phyloP scores from a whole-genome alignment of 2,888 invertebrate genomes.

The Lacanobia wlatinum region DNA sequence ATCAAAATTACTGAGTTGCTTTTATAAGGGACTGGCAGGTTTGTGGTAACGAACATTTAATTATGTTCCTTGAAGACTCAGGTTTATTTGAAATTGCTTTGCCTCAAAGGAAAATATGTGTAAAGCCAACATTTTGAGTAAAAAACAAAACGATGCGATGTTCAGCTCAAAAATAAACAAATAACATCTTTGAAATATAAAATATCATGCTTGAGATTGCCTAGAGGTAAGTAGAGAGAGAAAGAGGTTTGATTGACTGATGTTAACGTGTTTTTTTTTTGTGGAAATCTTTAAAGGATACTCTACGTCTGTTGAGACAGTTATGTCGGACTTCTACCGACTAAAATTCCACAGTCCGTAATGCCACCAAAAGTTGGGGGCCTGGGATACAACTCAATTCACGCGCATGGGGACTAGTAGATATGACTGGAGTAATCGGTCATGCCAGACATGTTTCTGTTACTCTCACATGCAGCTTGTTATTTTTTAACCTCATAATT shows the following conservation, averaged over 20 bases:
- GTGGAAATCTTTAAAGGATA: too few species aligned
- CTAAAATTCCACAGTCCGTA: too few species aligned
- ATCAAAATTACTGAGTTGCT: slow-evolving; percentile 49
- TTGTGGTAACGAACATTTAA: slow-evolving; percentile 45
- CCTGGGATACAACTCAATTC: too few species aligned
- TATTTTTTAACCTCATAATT: not conserved
- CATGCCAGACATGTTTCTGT: not conserved
- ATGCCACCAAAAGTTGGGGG: too few species aligned
- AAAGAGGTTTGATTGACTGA: not conserved
- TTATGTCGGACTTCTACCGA: too few species aligned
- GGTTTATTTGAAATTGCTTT: slow-evolving; percentile 15
- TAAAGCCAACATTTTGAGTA: not conserved
- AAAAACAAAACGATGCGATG: not conserved
- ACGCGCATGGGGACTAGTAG: not conserved
- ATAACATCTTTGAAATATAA: not conserved
- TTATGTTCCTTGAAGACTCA: slow-evolving; percentile 36
- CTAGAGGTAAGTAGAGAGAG: not conserved
- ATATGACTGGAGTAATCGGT: not conserved
- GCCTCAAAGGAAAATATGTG: slow-evolving; percentile 10
- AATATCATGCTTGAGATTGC: not conserved
- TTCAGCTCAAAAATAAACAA: not conserved
- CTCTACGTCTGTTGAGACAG: too few species aligned
- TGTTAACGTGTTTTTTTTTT: not conserved
- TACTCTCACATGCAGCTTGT: not conserved
- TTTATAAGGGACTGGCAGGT: slow-evolving; percentile 42